Conservation (phyloP, 2,113 vertebrate species). For the Mustela nigripes region DNA sequence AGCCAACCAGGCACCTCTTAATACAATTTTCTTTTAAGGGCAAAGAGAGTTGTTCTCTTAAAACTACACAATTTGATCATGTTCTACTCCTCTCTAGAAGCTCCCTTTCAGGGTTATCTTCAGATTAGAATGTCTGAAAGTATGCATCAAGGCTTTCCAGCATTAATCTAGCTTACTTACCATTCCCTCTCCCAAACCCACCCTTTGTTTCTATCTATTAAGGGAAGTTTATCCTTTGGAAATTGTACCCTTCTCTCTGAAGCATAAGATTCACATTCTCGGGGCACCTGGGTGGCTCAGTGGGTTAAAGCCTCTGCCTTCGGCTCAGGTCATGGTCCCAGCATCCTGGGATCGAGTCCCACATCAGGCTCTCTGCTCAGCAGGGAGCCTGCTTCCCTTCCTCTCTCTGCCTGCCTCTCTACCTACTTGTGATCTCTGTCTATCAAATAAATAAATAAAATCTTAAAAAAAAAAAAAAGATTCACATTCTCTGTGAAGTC, state of each 20-base stretch:
- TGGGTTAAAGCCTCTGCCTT: too few relatives aligned
- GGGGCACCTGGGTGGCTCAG: too few relatives aligned
- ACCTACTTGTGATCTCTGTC: too few relatives aligned
- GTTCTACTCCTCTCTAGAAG: neutral
- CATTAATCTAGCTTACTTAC: neutral
- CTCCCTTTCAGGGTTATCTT: neutral
- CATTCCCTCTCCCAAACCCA: neutral
- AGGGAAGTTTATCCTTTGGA: neutral
- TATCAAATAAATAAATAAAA: too few relatives aligned
- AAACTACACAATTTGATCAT: neutral
- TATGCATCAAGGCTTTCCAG: neutral
- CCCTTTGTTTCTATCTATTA: neutral
- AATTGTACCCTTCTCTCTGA: neutral
- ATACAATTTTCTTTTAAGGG: conserved; percentile 1
- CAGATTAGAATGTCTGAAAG: neutral
- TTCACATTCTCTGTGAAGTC: neutral
- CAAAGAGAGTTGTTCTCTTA: neutral
- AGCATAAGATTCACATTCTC: neutral
- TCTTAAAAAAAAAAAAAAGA: neutral
- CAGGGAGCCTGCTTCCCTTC: too few relatives aligned
- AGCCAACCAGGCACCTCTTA: neutral
- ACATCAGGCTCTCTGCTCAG: too few relatives aligned
- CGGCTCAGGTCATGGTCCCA: too few relatives aligned
- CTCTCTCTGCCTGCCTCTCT: too few relatives aligned
- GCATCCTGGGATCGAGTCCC: too few relatives aligned